A percentile compares a stretch with the other conserved stretches of the same genome.
These are phyloP conservation scores for Cenopis cana DNA, from an alignment of 2,888 invertebrate genomes.

Conservation along the genomic window DNA sequence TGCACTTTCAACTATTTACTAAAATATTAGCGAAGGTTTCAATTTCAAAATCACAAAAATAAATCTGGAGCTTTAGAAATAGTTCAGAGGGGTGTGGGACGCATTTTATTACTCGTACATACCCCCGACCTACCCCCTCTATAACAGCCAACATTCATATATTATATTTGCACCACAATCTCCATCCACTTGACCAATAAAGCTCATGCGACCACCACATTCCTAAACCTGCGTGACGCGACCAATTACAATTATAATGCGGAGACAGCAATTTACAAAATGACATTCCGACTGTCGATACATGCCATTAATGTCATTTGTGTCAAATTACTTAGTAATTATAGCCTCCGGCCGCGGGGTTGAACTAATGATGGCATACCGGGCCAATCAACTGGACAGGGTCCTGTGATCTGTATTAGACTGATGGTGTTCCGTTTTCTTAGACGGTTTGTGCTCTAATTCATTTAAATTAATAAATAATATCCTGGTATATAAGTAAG, in stretches of 20 bases:
- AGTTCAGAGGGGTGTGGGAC: too few species aligned
- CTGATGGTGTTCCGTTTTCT: conserved; percentile 10
- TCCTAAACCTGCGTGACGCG: conserved; percentile 68
- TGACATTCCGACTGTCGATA: conserved; percentile 75
- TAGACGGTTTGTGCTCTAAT: neutral
- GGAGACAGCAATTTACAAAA: conserved; percentile 71
- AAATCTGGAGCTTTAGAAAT: too few species aligned
- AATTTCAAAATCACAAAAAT: too few species aligned
- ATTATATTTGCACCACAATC: conserved; percentile 25
- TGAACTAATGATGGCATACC: conserved; percentile 48
- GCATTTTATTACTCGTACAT: neutral
- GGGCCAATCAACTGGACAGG: conserved; percentile 36
- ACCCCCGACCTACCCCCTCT: neutral
- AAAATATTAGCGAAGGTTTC: too few species aligned
- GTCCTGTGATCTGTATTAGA: conserved; percentile 27
- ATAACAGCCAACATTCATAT: neutral
- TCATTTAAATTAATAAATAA: neutral
- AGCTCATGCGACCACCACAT: conserved; percentile 56
- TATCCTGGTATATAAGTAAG: too few species aligned
- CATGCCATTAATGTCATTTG: conserved; percentile 71
- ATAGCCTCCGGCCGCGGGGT: conserved; percentile 54
- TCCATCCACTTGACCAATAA: conserved; percentile 37
- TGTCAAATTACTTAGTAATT: conserved; percentile 69
- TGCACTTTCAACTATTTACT: too few species aligned
- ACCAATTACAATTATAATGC: conserved; percentile 68